Evolutionary conservation across 2,797 vertebrate genomes (phyloP).

Genomic region (Acanthornis magna): DNA sequence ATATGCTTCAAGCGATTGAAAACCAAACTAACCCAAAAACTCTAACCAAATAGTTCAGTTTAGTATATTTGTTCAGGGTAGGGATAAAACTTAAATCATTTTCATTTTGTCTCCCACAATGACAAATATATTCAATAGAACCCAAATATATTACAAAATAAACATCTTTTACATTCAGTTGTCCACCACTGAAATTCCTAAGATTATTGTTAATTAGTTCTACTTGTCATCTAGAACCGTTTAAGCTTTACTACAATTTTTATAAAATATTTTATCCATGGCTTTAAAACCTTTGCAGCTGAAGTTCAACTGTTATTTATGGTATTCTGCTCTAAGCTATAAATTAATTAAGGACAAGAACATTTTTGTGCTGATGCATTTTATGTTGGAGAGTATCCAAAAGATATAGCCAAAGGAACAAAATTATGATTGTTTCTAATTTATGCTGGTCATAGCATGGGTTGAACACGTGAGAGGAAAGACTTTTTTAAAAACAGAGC

Average conservation of each 20-base stretch:
- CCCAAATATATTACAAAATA: conserved; percentile 30
- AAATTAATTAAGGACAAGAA: conserved; percentile 53
- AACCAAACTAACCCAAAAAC: background rate
- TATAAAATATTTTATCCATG: background rate
- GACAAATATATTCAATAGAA: background rate
- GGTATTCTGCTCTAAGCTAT: conserved; percentile 37
- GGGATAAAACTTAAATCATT: background rate
- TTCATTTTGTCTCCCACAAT: background rate
- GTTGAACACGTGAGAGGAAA: conserved; percentile 33
- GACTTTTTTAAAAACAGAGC: conserved; percentile 18
- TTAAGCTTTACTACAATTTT: conserved; percentile 18
- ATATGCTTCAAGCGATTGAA: background rate
- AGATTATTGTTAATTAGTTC: conserved; percentile 70
- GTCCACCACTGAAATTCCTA: conserved; percentile 50
- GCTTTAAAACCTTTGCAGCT: conserved; percentile 21
- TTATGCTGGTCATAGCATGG: conserved; percentile 14
- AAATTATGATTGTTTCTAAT: conserved; percentile 30
- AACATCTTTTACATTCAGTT: conserved; percentile 52
- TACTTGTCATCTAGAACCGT: conserved; percentile 46
- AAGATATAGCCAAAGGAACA: conserved; percentile 41
- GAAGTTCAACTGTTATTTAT: conserved; percentile 50
- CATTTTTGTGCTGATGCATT: conserved; percentile 37
- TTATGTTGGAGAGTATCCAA: conserved; percentile 52
- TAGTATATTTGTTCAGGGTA: background rate
- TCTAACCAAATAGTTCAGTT: background rate